These are phyloP conservation scores for Sphaerophoria taeniata DNA, from an alignment of 2,888 invertebrate species.

Conservation along the genomic window DNA sequence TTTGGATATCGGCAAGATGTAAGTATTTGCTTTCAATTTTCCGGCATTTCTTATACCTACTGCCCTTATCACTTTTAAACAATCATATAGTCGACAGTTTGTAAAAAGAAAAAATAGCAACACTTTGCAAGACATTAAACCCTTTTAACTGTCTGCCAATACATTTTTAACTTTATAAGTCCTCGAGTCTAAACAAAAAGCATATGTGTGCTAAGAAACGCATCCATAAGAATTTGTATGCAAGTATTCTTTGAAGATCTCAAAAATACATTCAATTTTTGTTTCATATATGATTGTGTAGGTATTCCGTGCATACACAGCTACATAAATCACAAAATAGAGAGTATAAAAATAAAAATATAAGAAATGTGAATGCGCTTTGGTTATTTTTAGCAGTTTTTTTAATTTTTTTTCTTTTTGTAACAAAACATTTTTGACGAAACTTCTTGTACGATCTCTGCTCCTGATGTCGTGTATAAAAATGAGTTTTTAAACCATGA, in stretches of 20 bases:
- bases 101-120: too few species aligned
- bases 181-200: slow-evolving; percentile 38
- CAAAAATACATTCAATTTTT: slow-evolving; percentile 55
- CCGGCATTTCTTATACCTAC: background rate
- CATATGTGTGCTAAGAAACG: slow-evolving; percentile 40
- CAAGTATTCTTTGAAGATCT: slow-evolving; percentile 40
- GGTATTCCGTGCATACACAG: background rate
- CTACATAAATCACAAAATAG: slow-evolving; percentile 40
- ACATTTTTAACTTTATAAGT: background rate
- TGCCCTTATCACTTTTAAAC: background rate
- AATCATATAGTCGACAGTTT: too few species aligned
- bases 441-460: slow-evolving; percentile 21
- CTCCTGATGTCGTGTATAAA: slow-evolving; percentile 7
- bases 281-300: background rate
- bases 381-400: slow-evolving; percentile 63
- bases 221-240: slow-evolving; percentile 38
- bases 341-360: background rate
- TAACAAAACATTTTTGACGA: slow-evolving; percentile 37
- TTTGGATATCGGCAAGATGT: slow-evolving; percentile 24
- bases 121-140: background rate
- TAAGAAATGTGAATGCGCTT: slow-evolving; percentile 66
- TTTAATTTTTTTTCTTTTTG: slow-evolving; percentile 19
- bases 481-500: background rate
- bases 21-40: slow-evolving; percentile 3
- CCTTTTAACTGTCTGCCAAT: background rate